phyloP scores from a whole-genome alignment of 2,113 vertebrate species.

The Pavo muticus region DNA sequence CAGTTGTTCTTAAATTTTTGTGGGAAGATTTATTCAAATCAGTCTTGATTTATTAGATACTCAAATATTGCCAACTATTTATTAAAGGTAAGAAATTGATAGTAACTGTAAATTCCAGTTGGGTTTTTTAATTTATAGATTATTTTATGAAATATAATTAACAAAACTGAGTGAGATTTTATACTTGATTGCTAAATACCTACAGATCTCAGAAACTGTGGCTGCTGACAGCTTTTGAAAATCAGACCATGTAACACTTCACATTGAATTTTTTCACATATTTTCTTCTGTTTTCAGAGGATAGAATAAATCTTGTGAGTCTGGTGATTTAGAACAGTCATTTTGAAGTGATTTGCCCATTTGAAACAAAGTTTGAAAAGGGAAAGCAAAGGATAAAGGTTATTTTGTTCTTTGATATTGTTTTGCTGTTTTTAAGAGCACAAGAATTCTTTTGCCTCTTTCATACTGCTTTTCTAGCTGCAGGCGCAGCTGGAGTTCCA shows the following conservation, averaged over 20 bases:
- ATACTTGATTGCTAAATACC: not conserved
- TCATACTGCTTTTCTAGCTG: not conserved
- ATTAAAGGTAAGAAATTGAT: not conserved
- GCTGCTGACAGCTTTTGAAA: not conserved
- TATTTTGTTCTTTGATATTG: slow-evolving; percentile 26
- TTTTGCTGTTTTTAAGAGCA: slow-evolving; percentile 13
- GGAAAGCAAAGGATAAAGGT: not conserved
- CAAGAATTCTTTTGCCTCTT: not conserved
- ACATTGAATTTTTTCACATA: not conserved
- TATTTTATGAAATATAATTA: not conserved
- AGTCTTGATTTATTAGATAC: not conserved
- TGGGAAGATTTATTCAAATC: not conserved
- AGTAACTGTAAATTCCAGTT: not conserved
- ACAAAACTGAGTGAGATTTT: not conserved
- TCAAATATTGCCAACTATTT: not conserved
- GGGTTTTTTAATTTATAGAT: no score
- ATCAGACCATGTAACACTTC: not conserved
- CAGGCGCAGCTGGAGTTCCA: slow-evolving; percentile 33
- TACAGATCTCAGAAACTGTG: not conserved
- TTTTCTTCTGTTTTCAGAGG: slow-evolving; percentile 10
- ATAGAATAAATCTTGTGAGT: not conserved
- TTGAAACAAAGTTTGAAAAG: slow-evolving; percentile 50
- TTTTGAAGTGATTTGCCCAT: slow-evolving; percentile 37
- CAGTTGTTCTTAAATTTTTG: not conserved
- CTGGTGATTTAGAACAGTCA: not conserved